Conservation (phyloP, 2,888 invertebrate genomes). For the Dynastes grantii region DNA sequence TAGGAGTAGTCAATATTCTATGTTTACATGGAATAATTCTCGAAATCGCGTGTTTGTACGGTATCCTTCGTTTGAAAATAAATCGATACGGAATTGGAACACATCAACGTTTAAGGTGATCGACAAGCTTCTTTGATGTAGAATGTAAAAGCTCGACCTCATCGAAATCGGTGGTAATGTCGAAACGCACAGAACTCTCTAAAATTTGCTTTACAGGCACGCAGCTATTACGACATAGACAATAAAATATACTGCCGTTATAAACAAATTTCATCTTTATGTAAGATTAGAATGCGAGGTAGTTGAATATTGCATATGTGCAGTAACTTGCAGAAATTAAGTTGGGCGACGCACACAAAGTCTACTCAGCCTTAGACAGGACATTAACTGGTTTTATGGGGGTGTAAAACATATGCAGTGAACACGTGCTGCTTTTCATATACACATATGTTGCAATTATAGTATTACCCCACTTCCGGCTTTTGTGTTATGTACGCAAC, state of each 20-base stretch:
- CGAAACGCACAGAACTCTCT: not conserved
- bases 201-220: not conserved
- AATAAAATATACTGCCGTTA: constrained; percentile 1
- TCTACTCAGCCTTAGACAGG: not conserved
- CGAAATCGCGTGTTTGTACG: not conserved
- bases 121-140: constrained; percentile 25
- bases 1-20: not conserved
- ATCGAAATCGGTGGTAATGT: constrained; percentile 1
- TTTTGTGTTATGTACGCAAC: constrained; percentile 21
- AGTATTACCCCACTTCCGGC: constrained; percentile 39
- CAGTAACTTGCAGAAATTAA: not conserved
- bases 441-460: constrained; percentile 45
- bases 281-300: not conserved
- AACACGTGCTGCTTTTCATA: constrained; percentile 47
- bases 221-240: not conserved
- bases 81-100: not conserved
- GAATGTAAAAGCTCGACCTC: constrained; percentile 1
- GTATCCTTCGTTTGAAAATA: constrained; percentile 2
- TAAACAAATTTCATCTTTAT: not conserved
- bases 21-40: not conserved
- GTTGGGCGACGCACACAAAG: not conserved
- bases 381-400: constrained; percentile 43
- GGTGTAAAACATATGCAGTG: constrained; percentile 45
- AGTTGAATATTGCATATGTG: not conserved
- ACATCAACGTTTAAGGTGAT: not conserved